Conservation (phyloP, 2,888 invertebrate species). For the Orchesellides sinensis region DNA sequence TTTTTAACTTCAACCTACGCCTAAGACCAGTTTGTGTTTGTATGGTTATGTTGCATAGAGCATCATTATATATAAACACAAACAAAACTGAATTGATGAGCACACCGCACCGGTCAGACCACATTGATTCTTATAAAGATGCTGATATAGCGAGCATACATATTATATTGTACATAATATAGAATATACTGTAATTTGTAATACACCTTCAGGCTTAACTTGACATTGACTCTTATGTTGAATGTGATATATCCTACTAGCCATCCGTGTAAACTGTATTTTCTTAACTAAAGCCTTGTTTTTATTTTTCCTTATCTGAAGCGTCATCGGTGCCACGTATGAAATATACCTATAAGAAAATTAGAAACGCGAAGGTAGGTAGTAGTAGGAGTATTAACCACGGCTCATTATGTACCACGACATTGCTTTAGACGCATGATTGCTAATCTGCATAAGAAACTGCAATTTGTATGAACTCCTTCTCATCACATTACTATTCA, state of each 20-base stretch:
- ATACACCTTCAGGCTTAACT: slow-evolving; percentile 9
- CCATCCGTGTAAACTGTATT: slow-evolving; percentile 22
- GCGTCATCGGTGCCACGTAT: slow-evolving; percentile 4
- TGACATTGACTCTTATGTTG: slow-evolving; percentile 13
- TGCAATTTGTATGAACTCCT: neutral
- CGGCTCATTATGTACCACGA: slow-evolving; percentile 42
- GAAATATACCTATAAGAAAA: slow-evolving; percentile 12
- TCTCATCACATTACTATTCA: too few relatives aligned
- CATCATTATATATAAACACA: neutral
- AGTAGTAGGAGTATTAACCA: neutral
- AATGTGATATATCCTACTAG: neutral
- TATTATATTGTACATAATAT: neutral
- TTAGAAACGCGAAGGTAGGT: neutral
- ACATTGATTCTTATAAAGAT: neutral
- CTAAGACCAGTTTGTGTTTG: too few relatives aligned
- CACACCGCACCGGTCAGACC: neutral
- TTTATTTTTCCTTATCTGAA: neutral
- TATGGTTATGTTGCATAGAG: too few relatives aligned
- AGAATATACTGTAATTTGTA: neutral
- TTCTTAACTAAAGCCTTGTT: slow-evolving; percentile 14
- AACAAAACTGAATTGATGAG: neutral
- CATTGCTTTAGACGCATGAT: slow-evolving; percentile 21
- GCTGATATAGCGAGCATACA: neutral
- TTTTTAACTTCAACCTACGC: too few relatives aligned
- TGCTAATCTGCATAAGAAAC: slow-evolving; percentile 39